Evolutionary conservation across 2,888 invertebrate species (phyloP).

Genomic region (Tetropium fuscum): DNA sequence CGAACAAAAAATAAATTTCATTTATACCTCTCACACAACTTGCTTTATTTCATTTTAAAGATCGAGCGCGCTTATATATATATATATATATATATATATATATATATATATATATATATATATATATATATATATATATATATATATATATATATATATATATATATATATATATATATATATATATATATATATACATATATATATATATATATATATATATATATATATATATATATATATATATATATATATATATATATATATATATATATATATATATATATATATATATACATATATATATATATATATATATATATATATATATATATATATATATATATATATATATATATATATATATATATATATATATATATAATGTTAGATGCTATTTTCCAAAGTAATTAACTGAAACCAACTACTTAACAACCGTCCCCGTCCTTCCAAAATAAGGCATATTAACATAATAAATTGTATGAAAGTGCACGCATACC

Average conservation of each 20-base stretch:
- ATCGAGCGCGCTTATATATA: no score
- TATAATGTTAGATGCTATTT: no score
- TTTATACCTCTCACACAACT: no score
- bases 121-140: not conserved
- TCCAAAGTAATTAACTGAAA: no score
- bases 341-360: not conserved
- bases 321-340: not conserved
- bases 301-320: not conserved
- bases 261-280: not conserved
- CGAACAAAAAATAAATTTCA: no score
- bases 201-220: not conserved
- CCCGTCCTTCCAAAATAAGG: no score
- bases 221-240: not conserved
- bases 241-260: not conserved
- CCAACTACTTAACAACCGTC: no score
- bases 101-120: not conserved
- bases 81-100: not conserved
- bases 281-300: not conserved
- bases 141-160: not conserved
- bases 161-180: not conserved
- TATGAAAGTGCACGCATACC: no score
- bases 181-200: not conserved
- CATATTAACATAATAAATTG: no score
- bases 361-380: not conserved
- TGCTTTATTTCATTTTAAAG: no score